These are phyloP conservation scores for Aproaerema taeniolella DNA, from an alignment of 2,888 invertebrate species.

Conservation along the genomic window DNA sequence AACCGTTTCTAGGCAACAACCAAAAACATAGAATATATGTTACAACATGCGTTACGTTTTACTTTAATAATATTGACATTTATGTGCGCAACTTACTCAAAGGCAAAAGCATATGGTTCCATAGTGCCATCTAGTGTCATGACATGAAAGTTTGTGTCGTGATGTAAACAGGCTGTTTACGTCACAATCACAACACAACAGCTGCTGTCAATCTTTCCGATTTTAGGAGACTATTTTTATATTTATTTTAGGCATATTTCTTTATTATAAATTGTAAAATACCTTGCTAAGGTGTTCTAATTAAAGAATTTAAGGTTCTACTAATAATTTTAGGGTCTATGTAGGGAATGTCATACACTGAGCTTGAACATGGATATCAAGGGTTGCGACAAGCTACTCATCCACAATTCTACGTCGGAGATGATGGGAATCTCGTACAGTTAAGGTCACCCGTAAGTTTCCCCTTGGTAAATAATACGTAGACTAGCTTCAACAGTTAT, in stretches of 20 bases:
- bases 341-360: conserved; percentile 91
- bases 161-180: too few relatives aligned
- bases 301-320: conserved; percentile 1
- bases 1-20: too few relatives aligned
- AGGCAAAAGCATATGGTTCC: too few relatives aligned
- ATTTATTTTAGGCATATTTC: conserved; percentile 21
- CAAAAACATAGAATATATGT: too few relatives aligned
- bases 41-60: too few relatives aligned
- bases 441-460: conserved; percentile 78
- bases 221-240: conserved; percentile 27
- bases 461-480: conserved; percentile 2
- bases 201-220: conserved; percentile 7
- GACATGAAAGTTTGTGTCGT: too few relatives aligned
- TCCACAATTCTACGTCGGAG: conserved; percentile 85
- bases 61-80: too few relatives aligned
- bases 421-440: conserved; percentile 79
- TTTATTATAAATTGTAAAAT: conserved; percentile 14
- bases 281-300: not conserved
- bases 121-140: too few relatives aligned
- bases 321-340: conserved; percentile 28
- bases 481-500: too few relatives aligned
- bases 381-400: conserved; percentile 84
- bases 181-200: too few relatives aligned
- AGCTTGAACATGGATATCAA: conserved; percentile 95
- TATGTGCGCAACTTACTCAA: too few relatives aligned